Evolutionary conservation across 2,888 invertebrate species (phyloP), one percentile per base, ranked within the genome.

Genomic region (Tetragonula carbonaria): DNA sequence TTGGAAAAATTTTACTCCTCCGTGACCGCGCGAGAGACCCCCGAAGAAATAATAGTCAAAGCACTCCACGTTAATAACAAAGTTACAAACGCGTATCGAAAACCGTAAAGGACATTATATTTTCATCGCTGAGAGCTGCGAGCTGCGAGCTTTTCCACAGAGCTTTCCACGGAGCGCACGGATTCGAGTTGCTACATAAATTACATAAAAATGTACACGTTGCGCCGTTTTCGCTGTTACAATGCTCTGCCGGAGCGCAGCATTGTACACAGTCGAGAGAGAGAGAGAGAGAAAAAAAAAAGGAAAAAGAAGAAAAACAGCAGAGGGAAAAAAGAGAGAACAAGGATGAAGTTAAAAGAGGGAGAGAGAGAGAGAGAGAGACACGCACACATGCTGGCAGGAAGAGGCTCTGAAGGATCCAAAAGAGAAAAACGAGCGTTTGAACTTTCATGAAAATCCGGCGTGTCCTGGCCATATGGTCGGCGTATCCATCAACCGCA

Each of bases 401-500:
- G 45, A 68, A 80, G 80, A 71, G 57, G 70, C 80, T 53, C 38
- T 74, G 65, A 70, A 79, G 70, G 74, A 80, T 79, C 57, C 33
- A 65, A 59, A 51, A 59, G 82, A 71, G 80, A 82, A 71, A 66
- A 82, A 74, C 70, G 74, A 70, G 82, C 80, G 63, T 80, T 74
- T 74, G 82, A 85, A 84, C 77, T 77, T 80, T 75, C 74, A 80
- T 84, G 80, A 84, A 84, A 85, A 84, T 71, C 66, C 85, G 74
- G 33, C 77, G 73, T 84, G 84, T 84, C 74, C 70, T 57, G 67
- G 21, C 70, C 84, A 77, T 73, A 76, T 74, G 73, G 77, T n/a
- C 72, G 51, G 75, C 74, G 59, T 80, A 77, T 71, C 71, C 84
- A 72, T 80, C 77, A 77, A 80, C 77, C 82, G 75, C 74, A 74